Conservation (phyloP, 2,888 invertebrate species). For the Glaucopsyche alexis region DNA sequence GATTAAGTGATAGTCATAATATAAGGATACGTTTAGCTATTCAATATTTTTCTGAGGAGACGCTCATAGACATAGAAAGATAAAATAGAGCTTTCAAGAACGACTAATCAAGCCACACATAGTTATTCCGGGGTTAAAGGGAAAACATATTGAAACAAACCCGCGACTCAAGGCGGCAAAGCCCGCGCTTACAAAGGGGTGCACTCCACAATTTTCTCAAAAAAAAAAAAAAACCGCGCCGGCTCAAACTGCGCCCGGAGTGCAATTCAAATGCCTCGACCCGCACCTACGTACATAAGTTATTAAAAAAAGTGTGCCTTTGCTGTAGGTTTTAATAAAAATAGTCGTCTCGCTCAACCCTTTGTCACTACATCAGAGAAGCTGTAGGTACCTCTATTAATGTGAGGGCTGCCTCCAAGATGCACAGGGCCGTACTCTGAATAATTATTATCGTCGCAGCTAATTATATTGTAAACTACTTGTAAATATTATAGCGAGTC, state of each 20-base stretch:
- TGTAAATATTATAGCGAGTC: background rate
- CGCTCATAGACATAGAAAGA: background rate
- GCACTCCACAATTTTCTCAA: constrained; percentile 68
- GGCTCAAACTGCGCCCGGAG: constrained; percentile 56
- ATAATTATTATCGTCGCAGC: constrained; percentile 44
- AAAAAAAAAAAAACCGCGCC: constrained; percentile 60
- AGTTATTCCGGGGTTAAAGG: constrained; percentile 34
- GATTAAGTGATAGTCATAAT: too few species aligned
- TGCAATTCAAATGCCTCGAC: constrained; percentile 56
- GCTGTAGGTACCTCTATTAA: constrained; percentile 64
- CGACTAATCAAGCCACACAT: constrained; percentile 15
- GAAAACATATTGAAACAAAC: constrained; percentile 50
- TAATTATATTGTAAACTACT: constrained; percentile 28
- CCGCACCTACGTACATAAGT: constrained; percentile 70
- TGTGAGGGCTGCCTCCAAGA: constrained; percentile 68
- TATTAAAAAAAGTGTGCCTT: constrained; percentile 78
- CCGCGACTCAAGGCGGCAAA: constrained; percentile 59
- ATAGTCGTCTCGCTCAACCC: constrained; percentile 74
- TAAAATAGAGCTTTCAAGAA: constrained; percentile 6
- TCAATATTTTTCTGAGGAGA: too few species aligned
- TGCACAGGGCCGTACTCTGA: constrained; percentile 59
- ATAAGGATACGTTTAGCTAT: too few species aligned
- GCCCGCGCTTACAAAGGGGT: constrained; percentile 58
- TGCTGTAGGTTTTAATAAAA: constrained; percentile 78
- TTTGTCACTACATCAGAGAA: constrained; percentile 76